Conservation (phyloP, 2,797 vertebrate genomes). For the Scolopax rusticola region DNA sequence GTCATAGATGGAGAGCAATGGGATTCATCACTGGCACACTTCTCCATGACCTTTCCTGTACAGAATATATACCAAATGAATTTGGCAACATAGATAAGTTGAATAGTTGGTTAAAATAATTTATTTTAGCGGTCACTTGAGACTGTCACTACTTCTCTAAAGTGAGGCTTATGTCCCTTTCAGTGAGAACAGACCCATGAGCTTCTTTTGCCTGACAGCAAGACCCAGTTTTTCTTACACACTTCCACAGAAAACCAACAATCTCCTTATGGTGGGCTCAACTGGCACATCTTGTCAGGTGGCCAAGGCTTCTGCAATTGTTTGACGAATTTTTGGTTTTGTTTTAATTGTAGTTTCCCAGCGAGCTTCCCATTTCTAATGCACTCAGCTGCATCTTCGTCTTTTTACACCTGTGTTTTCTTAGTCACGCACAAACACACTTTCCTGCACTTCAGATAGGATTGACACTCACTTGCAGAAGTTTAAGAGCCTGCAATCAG, state of each 20-base stretch:
- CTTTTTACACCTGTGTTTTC: neutral
- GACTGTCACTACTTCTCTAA: neutral
- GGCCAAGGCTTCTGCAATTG: neutral
- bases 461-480: neutral
- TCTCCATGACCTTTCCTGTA: neutral
- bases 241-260: neutral
- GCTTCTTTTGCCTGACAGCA: neutral
- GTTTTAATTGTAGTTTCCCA: neutral
- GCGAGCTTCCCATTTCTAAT: neutral
- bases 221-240: neutral
- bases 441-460: neutral
- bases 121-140: neutral
- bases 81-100: neutral
- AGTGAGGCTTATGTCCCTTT: neutral
- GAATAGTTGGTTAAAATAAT: neutral
- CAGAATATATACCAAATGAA: neutral
- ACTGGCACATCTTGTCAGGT: neutral
- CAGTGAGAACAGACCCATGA: neutral
- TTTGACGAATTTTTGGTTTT: neutral
- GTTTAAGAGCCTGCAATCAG: neutral
- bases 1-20: accelerated
- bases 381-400: neutral
- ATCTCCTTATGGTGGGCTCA: neutral
- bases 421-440: neutral
- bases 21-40: neutral